Evolutionary conservation across 1,140 invertebrate genomes (phyloP).

Genomic region (Augochlora pura): DNA sequence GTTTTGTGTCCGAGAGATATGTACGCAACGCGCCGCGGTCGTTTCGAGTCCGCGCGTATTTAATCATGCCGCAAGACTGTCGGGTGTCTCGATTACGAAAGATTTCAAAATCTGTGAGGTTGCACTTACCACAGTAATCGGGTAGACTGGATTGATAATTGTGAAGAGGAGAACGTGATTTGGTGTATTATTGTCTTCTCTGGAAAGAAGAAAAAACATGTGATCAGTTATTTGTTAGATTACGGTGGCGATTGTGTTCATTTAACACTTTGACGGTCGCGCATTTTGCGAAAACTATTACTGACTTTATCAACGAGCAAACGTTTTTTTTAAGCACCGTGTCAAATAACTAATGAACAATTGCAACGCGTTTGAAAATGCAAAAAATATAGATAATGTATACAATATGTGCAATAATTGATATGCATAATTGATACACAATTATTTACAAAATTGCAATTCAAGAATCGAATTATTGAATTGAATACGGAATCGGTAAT

Average conservation of each 20-base stretch:
- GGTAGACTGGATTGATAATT: slow-evolving; percentile 98
- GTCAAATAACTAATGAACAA: too few relatives aligned
- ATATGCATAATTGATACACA: too few relatives aligned
- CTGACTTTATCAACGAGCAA: too few relatives aligned
- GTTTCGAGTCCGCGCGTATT: not conserved
- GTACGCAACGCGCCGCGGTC: not conserved
- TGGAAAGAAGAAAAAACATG: slow-evolving; percentile 63
- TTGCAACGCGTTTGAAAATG: too few relatives aligned
- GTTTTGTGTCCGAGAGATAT: not conserved
- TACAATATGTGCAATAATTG: too few relatives aligned
- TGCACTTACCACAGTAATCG: slow-evolving; percentile 97
- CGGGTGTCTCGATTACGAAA: not conserved
- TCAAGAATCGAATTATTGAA: too few relatives aligned
- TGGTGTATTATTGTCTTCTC: slow-evolving; percentile 82
- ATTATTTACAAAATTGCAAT: too few relatives aligned
- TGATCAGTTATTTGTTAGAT: not conserved
- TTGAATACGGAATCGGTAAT: too few relatives aligned
- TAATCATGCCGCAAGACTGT: not conserved
- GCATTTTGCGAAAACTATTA: too few relatives aligned
- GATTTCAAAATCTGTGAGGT: not conserved
- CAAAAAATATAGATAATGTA: too few relatives aligned
- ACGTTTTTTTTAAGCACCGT: too few relatives aligned
- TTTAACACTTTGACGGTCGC: not conserved
- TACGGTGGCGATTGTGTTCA: not conserved
- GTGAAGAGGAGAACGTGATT: slow-evolving; percentile 98